Conservation (phyloP, 2,888 invertebrate species). For the Amphiduros pacificus region DNA sequence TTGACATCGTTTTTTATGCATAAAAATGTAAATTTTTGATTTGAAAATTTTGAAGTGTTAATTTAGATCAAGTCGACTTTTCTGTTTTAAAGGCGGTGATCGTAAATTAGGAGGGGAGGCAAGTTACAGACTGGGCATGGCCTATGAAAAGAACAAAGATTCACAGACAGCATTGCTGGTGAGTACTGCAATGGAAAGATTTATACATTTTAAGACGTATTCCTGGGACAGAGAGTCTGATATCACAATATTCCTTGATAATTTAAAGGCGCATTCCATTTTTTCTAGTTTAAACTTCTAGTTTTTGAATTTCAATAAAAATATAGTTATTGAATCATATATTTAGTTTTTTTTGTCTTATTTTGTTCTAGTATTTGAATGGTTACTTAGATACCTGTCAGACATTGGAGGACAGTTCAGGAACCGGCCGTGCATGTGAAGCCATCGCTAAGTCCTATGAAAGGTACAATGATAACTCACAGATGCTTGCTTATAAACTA, state of each 20-base stretch:
- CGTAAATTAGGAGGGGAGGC: slow-evolving; percentile 48
- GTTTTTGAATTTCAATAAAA: neutral
- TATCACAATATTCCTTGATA: too few species aligned
- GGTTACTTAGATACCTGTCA: slow-evolving; percentile 49
- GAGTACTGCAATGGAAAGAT: too few species aligned
- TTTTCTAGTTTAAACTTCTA: too few species aligned
- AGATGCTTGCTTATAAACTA: too few species aligned
- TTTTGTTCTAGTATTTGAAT: slow-evolving; percentile 49
- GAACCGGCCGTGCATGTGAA: slow-evolving; percentile 56
- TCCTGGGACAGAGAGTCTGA: too few species aligned
- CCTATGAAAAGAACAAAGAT: slow-evolving; percentile 47
- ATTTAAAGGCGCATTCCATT: too few species aligned
- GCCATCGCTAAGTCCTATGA: slow-evolving; percentile 56
- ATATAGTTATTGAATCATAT: neutral
- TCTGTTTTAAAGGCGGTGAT: slow-evolving; percentile 25
- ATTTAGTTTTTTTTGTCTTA: neutral
- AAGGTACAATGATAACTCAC: slow-evolving; percentile 43
- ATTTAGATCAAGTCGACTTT: neutral
- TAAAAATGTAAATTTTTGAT: neutral
- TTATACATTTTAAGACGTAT: too few species aligned
- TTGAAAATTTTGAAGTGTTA: neutral
- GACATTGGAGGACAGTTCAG: slow-evolving; percentile 43
- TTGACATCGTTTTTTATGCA: neutral
- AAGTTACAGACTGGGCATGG: slow-evolving; percentile 51
- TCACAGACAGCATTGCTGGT: slow-evolving; percentile 52